These are phyloP conservation scores for Piaya cayana DNA, from an alignment of 2,113 vertebrate species.

Conservation along the genomic window DNA sequence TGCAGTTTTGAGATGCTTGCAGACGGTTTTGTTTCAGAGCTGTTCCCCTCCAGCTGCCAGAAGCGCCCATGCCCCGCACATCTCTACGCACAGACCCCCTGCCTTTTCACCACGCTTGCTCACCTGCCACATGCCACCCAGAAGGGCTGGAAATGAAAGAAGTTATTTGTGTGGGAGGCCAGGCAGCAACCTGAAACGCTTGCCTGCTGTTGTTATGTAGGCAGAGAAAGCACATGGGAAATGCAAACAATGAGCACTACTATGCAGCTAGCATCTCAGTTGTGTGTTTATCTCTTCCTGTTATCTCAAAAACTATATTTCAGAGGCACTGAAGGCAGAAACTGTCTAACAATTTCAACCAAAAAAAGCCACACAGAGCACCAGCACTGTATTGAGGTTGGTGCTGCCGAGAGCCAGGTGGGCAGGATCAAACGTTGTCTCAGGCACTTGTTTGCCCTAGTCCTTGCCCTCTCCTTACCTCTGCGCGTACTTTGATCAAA, in stretches of 20 bases:
- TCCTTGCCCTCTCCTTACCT: background rate
- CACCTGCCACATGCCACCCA: background rate
- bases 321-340: background rate
- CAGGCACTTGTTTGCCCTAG: background rate
- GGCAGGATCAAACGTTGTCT: rapidly evolving
- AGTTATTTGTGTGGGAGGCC: background rate
- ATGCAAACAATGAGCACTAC: background rate
- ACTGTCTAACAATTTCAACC: background rate
- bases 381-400: rapidly evolving
- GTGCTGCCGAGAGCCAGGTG: background rate
- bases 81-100: background rate
- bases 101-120: rapidly evolving
- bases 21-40: background rate
- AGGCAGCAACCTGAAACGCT: background rate
- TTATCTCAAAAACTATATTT: background rate
- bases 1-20: too few species aligned
- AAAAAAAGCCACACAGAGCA: background rate
- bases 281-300: constrained; percentile 27
- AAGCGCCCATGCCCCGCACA: rapidly evolving
- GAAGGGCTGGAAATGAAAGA: background rate
- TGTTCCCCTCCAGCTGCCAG: background rate
- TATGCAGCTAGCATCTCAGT: background rate
- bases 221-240: background rate
- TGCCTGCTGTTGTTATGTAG: background rate
- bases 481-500: rapidly evolving